Conservation (phyloP, 2,113 vertebrate genomes). For the Hipposideros armiger region DNA sequence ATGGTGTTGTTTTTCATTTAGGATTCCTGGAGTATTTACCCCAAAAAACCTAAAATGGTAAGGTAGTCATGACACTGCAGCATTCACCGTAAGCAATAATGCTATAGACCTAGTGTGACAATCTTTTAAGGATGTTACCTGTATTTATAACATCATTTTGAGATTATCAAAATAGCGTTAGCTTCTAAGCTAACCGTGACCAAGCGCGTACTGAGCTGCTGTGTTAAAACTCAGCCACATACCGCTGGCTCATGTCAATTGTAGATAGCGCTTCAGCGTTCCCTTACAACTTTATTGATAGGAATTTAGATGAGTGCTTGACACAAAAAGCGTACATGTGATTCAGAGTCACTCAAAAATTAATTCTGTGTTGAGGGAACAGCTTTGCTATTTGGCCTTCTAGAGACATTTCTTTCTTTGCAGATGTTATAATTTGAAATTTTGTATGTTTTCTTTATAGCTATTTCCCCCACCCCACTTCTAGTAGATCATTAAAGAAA, state of each 20-base stretch:
- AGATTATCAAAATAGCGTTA: not conserved
- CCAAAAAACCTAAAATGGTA: constrained; percentile 89
- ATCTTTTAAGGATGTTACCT: constrained; percentile 42
- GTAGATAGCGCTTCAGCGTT: accelerated
- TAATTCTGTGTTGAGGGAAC: not conserved
- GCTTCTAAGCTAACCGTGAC: not conserved
- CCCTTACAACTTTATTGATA: not conserved
- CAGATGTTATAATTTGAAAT: not conserved
- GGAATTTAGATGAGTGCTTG: accelerated
- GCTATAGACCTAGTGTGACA: constrained; percentile 72
- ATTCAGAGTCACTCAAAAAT: accelerated
- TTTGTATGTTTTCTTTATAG: not conserved
- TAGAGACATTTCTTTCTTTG: not conserved
- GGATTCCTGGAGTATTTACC: constrained; percentile 91
- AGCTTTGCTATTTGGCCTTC: not conserved
- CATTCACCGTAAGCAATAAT: constrained; percentile 68
- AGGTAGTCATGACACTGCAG: constrained; percentile 81
- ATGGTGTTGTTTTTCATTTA: constrained; percentile 84
- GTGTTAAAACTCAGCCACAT: accelerated
- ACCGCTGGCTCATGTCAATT: not conserved
- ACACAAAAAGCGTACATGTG: accelerated
- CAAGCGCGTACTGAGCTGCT: not conserved
- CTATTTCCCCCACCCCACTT: not conserved
- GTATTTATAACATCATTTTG: not conserved
- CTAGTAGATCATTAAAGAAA: not conserved